phyloP scores from a whole-genome alignment of 1,140 invertebrate genomes.

The Hirudo medicinalis region DNA sequence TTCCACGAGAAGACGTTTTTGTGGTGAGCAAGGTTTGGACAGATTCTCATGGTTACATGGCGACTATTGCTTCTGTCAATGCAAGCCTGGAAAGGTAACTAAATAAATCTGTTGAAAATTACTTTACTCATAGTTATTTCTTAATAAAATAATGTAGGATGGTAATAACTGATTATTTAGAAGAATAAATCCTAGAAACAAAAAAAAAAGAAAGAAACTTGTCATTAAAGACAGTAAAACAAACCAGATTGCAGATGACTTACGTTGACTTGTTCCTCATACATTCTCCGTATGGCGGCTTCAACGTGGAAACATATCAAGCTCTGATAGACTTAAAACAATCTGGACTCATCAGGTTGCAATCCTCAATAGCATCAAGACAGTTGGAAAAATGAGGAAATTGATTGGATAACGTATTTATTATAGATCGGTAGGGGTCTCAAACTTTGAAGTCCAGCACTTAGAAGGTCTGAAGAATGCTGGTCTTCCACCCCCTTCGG shows the following conservation, averaged over 20 bases:
- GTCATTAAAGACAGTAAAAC: not conserved
- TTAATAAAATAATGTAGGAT: not conserved
- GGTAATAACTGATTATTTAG: too few relatives aligned
- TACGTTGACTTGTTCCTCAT: constrained; percentile 34
- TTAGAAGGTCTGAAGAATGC: constrained; percentile 28
- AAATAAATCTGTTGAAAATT: not conserved
- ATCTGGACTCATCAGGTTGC: constrained; percentile 29
- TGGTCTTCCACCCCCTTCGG: constrained; percentile 28
- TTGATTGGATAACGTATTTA: not conserved
- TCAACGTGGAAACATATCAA: constrained; percentile 30
- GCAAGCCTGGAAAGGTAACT: constrained; percentile 28
- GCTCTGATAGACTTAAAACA: constrained; percentile 30
- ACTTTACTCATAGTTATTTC: constrained; percentile 6
- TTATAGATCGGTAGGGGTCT: constrained; percentile 33
- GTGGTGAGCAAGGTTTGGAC: constrained; percentile 29
- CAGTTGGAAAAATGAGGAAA: not conserved
- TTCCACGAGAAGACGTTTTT: constrained; percentile 30
- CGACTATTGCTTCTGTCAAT: constrained; percentile 25
- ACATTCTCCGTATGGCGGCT: constrained; percentile 29
- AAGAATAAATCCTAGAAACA: not conserved
- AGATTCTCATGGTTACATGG: constrained; percentile 26
- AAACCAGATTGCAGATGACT: constrained; percentile 26
- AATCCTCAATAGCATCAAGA: not conserved
- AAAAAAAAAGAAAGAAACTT: not conserved
- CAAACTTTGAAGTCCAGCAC: constrained; percentile 34